A percentile compares a stretch with the other conserved stretches of the same genome.
Conservation (phyloP, 2,113 vertebrate genomes). For the Arizona elegans region DNA sequence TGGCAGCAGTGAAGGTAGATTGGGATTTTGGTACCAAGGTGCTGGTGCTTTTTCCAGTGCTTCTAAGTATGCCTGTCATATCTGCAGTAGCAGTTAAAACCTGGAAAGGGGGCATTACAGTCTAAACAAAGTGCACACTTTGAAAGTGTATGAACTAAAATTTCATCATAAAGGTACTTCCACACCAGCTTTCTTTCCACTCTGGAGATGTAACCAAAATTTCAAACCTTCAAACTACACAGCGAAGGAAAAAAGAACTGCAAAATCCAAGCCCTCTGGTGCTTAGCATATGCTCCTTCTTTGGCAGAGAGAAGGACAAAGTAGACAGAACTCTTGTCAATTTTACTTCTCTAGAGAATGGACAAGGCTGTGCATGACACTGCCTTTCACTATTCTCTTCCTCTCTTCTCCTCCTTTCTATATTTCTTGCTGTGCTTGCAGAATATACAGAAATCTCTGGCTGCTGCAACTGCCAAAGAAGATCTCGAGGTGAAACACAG, state of each 20-base stretch:
- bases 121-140: not conserved
- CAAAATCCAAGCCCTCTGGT: not conserved
- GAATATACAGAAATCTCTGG: not conserved
- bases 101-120: not conserved
- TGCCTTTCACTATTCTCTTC: not conserved
- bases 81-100: not conserved
- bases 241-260: not conserved
- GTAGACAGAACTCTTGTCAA: not conserved
- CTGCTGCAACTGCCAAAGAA: not conserved
- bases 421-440: not conserved
- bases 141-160: not conserved
- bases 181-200: not conserved
- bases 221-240: not conserved
- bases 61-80: not conserved
- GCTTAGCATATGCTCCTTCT: not conserved
- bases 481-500: not conserved
- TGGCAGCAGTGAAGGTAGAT: not conserved
- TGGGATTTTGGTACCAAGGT: not conserved
- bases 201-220: not conserved
- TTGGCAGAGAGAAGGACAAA: not conserved
- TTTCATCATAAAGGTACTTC: not conserved
- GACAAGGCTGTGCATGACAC: not conserved
- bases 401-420: not conserved
- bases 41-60: not conserved
- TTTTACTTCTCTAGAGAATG: not conserved